A percentile compares a stretch with the other conserved stretches of the same genome.
Conservation (phyloP, 2,113 vertebrate species). For the Entelurus aequoreus region DNA sequence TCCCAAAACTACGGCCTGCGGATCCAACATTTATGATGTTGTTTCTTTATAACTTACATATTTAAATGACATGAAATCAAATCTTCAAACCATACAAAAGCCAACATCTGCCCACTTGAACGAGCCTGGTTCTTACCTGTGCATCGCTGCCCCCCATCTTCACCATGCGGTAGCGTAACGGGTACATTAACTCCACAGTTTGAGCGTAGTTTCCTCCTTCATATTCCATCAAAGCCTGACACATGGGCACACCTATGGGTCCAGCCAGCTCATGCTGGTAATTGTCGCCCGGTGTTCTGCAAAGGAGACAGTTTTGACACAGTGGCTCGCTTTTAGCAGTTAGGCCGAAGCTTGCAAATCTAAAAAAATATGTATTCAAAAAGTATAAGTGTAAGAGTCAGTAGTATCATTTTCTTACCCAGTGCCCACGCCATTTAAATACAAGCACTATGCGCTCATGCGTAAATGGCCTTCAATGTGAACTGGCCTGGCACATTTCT, state of each 20-base stretch:
- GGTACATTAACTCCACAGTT: slow-evolving; percentile 79
- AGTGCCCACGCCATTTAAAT: background rate
- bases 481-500: background rate
- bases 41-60: no score
- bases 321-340: background rate
- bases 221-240: slow-evolving; percentile 84
- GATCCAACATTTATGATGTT: no score
- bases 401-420: background rate
- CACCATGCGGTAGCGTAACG: slow-evolving; percentile 76
- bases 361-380: background rate
- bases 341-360: background rate
- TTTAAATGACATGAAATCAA: no score
- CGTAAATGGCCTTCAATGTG: background rate
- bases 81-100: no score
- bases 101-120: no score
- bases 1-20: no score
- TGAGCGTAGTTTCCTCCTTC: slow-evolving; percentile 75
- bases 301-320: background rate
- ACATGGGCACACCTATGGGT: slow-evolving; percentile 78
- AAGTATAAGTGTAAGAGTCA: background rate
- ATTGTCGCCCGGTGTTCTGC: slow-evolving; percentile 76
- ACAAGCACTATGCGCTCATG: no score
- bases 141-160: slow-evolving; percentile 87
- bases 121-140: slow-evolving; percentile 73
- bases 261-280: slow-evolving; percentile 73